Evolutionary conservation across 1,140 invertebrate species (phyloP).

Genomic region (Trachelipus rathkii): DNA sequence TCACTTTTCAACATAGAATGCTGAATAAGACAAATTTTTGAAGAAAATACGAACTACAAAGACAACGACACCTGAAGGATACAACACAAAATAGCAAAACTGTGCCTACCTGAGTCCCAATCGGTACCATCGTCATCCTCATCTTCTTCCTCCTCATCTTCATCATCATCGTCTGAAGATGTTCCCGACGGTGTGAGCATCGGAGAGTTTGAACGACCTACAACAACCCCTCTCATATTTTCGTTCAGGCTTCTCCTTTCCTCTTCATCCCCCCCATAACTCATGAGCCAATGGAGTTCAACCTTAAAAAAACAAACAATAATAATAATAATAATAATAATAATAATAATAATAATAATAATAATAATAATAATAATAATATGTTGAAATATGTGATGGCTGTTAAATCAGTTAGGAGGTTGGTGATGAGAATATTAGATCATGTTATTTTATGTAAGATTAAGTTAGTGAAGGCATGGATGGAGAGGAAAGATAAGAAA

Average conservation of each 20-base stretch:
- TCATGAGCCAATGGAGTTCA: constrained; percentile 1
- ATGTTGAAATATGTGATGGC: too few relatives aligned
- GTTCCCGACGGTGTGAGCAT: background rate
- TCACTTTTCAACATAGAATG: too few relatives aligned
- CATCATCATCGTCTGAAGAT: constrained; percentile 33
- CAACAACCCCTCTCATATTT: background rate
- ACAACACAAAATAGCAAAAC: background rate
- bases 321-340: too few relatives aligned
- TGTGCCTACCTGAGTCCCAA: constrained; percentile 43
- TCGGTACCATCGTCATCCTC: constrained; percentile 39
- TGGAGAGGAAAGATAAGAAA: too few relatives aligned
- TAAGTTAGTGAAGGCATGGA: too few relatives aligned
- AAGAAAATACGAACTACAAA: too few relatives aligned
- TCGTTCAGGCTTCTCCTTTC: background rate
- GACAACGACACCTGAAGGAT: background rate
- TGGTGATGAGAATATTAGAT: too few relatives aligned
- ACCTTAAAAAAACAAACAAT: background rate
- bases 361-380: too few relatives aligned
- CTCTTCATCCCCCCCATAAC: background rate
- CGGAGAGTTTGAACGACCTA: background rate
- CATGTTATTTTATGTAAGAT: too few relatives aligned
- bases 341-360: too few relatives aligned
- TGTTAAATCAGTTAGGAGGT: too few relatives aligned
- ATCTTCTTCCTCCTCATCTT: constrained; percentile 36
- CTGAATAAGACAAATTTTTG: too few relatives aligned